Evolutionary conservation across 2,113 vertebrate genomes (phyloP), one percentile per base, ranked within the genome.

Genomic region (Phainopepla nitens): DNA sequence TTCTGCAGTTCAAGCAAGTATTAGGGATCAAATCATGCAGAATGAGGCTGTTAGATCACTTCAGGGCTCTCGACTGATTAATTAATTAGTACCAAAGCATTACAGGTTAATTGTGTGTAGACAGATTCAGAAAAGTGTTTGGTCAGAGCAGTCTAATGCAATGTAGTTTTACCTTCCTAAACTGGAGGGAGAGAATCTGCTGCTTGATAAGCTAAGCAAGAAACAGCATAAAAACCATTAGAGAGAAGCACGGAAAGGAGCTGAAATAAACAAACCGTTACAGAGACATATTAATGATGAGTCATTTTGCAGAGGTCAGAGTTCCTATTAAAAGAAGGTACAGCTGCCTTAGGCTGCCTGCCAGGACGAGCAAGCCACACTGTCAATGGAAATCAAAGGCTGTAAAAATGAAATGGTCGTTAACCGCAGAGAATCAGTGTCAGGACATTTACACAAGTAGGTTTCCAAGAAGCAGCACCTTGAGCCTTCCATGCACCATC

Each of bases 121-220:
- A 50, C 90, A 93, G 93, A 87, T 70, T 88, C 91, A 91, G 83
- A 79, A 56, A 73, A 91, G 95, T 94, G 60, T 45, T 89, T 88
- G 95, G 88, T 97, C 92, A 94, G 94, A 97, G 97, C 97, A 92
- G 94, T 83, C 93, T 83, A 97, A 96, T 97, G 95, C 89, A 98
- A 96, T 51, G 49, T 95, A 96, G 62, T 75, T 98, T 99, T 99
- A 99, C 99, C 99, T 99, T 99, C 96, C 97, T 96, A 98, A 98
- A 95, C 98, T 98, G 99, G 98, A 98, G 98, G 98, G 98, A 98
- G 98, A 98, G 97, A 98, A 98, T 98, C 99, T 98, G 98, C 94
- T 98, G 98, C 97, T 98, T 98, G 98, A 98, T 98, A 98, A 99
- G 98, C 99, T 99, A 99, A 98, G 99, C 98, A 97, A 97, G 98